phyloP scores from a whole-genome alignment of 2,888 invertebrate genomes.

The Willowsia nigromaculata region DNA sequence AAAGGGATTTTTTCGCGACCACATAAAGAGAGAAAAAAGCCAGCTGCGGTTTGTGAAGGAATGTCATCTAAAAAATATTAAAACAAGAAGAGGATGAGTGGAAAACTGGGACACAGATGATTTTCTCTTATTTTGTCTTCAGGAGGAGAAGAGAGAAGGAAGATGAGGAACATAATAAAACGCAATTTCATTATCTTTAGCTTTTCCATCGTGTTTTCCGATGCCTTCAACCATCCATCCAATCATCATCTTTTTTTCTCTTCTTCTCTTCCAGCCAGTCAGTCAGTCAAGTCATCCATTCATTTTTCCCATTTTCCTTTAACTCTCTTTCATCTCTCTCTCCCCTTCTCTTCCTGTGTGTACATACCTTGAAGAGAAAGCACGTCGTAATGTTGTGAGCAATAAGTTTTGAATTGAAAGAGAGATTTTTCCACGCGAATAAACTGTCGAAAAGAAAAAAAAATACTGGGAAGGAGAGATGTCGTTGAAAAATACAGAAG shows the following conservation, averaged over 20 bases:
- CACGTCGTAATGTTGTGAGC: background rate
- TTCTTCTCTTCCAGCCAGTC: constrained; percentile 1
- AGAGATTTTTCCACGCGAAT: constrained; percentile 8
- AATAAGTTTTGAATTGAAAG: constrained; percentile 8
- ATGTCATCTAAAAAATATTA: background rate
- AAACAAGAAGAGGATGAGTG: background rate
- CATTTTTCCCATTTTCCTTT: constrained; percentile 25
- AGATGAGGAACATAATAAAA: background rate
- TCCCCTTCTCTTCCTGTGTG: background rate
- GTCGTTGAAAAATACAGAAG: constrained; percentile 2
- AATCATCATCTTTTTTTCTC: background rate
- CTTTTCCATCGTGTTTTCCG: constrained; percentile 15
- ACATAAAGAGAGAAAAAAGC: background rate
- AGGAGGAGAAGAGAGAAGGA: background rate
- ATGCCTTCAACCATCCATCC: constrained; percentile 30
- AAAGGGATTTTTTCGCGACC: background rate
- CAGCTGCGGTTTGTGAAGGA: background rate
- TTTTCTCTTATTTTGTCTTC: background rate
- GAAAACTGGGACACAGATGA: background rate
- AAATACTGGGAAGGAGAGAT: background rate
- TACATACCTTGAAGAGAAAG: background rate
- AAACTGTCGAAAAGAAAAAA: constrained; percentile 16
- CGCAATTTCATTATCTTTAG: constrained; percentile 28
- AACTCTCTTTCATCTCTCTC: background rate
- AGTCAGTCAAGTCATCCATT: constrained; percentile 15